These are phyloP conservation scores for Canis aureus DNA, from an alignment of 2,113 vertebrate genomes.

Conservation along the genomic window DNA sequence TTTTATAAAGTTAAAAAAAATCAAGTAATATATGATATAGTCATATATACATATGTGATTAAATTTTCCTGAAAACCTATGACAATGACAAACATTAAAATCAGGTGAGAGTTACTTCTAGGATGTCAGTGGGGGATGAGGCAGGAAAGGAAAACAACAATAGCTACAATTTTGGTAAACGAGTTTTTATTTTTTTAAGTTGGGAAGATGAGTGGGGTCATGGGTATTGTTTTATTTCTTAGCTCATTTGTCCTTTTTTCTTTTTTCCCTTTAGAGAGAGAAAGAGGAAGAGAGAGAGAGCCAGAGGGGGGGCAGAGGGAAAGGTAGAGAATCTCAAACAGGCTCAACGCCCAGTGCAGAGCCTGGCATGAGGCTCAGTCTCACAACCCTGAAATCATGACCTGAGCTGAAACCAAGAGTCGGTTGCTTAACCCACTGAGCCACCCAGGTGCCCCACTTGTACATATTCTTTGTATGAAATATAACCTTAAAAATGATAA, in stretches of 20 bases:
- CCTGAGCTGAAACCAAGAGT: not conserved
- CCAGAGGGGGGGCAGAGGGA: not conserved
- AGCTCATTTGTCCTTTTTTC: not conserved
- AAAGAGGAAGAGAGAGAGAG: not conserved
- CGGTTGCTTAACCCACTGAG: not conserved
- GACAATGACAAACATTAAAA: conserved; percentile 9
- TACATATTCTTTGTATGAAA: conserved; percentile 11
- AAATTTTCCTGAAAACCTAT: conserved; percentile 25
- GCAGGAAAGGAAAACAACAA: not conserved
- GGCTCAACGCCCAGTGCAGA: not conserved
- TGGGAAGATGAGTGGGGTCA: not conserved
- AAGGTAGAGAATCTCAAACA: not conserved
- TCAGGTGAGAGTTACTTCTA: not conserved
- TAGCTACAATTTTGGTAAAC: not conserved
- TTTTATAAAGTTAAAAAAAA: conserved; percentile 55
- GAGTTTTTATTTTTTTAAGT: not conserved
- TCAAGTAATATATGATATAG: not conserved
- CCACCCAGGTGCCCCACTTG: not conserved
- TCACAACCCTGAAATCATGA: not conserved
- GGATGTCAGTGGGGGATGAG: not conserved
- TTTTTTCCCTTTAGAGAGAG: not conserved
- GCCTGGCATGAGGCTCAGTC: not conserved
- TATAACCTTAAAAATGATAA: not conserved
- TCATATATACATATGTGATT: not conserved
- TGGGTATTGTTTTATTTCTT: not conserved